Percentiles rank a stretch among this genome's conserved stretches.
Evolutionary conservation across 2,888 invertebrate genomes (phyloP).

Genomic region (Drosophila mettleri): DNA sequence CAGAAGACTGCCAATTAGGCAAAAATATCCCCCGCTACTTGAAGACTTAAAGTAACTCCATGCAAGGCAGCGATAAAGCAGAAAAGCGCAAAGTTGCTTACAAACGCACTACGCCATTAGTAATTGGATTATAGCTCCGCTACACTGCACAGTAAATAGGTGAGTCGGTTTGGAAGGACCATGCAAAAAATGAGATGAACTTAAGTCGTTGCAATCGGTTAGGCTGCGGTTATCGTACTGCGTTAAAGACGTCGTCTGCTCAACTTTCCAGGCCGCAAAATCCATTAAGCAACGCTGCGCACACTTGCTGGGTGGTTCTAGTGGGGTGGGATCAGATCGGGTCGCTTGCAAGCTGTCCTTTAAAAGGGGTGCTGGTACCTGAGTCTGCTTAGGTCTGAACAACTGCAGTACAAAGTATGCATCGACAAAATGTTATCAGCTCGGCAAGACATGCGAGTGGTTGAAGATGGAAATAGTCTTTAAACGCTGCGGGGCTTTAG

Average conservation of each 20-base stretch:
- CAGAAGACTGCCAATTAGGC: slow-evolving; percentile 28
- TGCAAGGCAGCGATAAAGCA: slow-evolving; percentile 36
- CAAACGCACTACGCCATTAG: slow-evolving; percentile 30
- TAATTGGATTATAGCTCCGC: slow-evolving; percentile 68
- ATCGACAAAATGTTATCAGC: slow-evolving; percentile 3
- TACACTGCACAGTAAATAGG: slow-evolving; percentile 60
- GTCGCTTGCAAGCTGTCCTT: not conserved
- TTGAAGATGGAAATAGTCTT: not conserved
- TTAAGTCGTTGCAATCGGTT: slow-evolving; percentile 54
- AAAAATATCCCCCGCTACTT: slow-evolving; percentile 9
- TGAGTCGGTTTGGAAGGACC: slow-evolving; percentile 19
- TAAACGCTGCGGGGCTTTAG: slow-evolving; percentile 2
- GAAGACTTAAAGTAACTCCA: slow-evolving; percentile 47
- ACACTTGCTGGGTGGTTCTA: slow-evolving; percentile 15
- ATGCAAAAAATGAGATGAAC: slow-evolving; percentile 48
- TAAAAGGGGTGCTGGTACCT: slow-evolving; percentile 24
- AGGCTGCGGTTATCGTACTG: slow-evolving; percentile 59
- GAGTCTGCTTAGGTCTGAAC: slow-evolving; percentile 66
- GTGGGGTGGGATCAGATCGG: not conserved
- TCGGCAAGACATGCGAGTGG: not conserved
- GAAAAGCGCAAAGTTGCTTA: slow-evolving; percentile 66
- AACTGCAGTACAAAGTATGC: slow-evolving; percentile 40
- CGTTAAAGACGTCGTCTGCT: slow-evolving; percentile 37
- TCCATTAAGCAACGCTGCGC: slow-evolving; percentile 66
- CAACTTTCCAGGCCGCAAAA: slow-evolving; percentile 72